phyloP scores from a whole-genome alignment of 2,888 invertebrate species.

The Tenthredo mesomela region DNA sequence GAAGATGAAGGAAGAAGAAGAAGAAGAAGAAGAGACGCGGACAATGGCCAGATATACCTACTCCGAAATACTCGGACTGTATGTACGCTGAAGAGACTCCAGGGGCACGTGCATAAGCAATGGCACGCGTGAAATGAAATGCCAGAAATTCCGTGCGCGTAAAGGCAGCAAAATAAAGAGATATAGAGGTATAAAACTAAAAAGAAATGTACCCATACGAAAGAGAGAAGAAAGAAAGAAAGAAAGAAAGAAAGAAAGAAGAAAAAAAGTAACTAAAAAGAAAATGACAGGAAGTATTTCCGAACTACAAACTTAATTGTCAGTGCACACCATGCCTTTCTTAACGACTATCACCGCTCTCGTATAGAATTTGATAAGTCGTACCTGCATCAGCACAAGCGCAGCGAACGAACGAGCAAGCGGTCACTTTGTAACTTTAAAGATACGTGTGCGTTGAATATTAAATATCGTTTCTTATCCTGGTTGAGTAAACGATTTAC shows the following conservation, averaged over 20 bases:
- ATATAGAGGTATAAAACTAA: not conserved
- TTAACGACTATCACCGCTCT: constrained; percentile 25
- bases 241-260: not conserved
- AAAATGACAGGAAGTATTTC: constrained; percentile 28
- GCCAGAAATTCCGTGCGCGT: constrained; percentile 6
- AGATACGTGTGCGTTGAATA: constrained; percentile 41
- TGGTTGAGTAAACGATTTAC: not conserved
- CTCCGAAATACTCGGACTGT: constrained; percentile 2
- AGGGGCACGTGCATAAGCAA: constrained; percentile 18
- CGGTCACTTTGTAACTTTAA: constrained; percentile 50
- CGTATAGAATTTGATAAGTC: constrained; percentile 38
- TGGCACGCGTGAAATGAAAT: constrained; percentile 30
- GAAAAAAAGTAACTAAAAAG: not conserved
- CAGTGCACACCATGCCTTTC: constrained; percentile 11
- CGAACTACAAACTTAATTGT: constrained; percentile 17
- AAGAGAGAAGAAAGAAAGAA: not conserved
- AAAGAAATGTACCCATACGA: too few relatives aligned
- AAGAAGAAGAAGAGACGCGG: not conserved
- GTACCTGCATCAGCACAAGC: not conserved
- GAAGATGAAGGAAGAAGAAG: not conserved
- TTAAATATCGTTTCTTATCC: constrained; percentile 9
- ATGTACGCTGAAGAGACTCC: not conserved
- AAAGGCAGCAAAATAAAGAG: not conserved
- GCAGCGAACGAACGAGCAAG: constrained; percentile 5
- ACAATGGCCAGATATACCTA: constrained; percentile 38